Evolutionary conservation across 2,888 invertebrate species (phyloP), one percentile per base, ranked within the genome.

Genomic region (Cheilosia pagana): DNA sequence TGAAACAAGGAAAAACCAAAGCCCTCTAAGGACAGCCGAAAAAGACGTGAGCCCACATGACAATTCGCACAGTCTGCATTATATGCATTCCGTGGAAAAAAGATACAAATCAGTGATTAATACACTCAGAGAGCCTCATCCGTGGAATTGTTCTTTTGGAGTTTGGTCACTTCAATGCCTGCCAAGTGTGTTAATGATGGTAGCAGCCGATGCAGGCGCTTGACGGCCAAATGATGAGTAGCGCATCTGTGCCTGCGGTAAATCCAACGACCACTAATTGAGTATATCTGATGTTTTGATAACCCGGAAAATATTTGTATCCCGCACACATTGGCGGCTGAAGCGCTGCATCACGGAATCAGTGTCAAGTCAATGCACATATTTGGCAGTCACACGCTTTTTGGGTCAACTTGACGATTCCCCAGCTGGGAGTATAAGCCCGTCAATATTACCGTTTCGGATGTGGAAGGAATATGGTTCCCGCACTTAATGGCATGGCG

Each of bases 41-140:
- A 19, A 55, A 60, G 25, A 75, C 68, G 59, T 75, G 68, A 81
- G 59, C 74, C 79, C 79, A 74, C 60, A 79, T 75, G 62, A 68
- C 74, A 67, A 62, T 23, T 23, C 48, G 50, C 12, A 8, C 12
- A 12, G 12, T 75, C 62, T 59, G 71, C 65, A 71, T 72, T 71
- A 62, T 45, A 67, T 82, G 78, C 67, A 52, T 78, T 83, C 78
- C 19, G 50, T 57, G 59, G 72, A 83, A 82, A 50, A 48, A 52
- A 78, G 82, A 82, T 82, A 82, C 55, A 68, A 68, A 83, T 78
- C 82, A 78, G 62, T 83, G 82, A 83, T 78, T 78, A 78, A 83
- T 83, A 72, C 53, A 68, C 48, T 48, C 39, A 2, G 21, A 35
- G 12, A 55, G 53, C n/a, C 41, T 39, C 53, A 62, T 72, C 67